Conservation (phyloP, 1,140 invertebrate species). For the Laupala kohalensis region DNA sequence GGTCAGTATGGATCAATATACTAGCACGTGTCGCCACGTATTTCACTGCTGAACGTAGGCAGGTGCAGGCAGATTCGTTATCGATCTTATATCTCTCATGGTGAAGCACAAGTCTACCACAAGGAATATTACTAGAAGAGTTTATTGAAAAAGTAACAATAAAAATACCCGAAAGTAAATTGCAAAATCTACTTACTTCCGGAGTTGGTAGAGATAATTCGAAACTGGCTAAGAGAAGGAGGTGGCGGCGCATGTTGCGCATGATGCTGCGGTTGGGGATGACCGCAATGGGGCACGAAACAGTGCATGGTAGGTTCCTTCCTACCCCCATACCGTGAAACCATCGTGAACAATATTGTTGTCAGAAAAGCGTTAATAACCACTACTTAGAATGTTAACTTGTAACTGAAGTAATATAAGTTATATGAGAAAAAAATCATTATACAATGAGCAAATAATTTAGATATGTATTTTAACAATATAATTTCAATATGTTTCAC, state of each 20-base stretch:
- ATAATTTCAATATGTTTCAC: too few species aligned
- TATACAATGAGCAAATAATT: too few species aligned
- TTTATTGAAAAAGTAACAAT: too few species aligned
- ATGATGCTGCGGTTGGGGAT: constrained; percentile 5
- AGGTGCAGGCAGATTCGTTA: background rate
- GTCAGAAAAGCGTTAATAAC: too few species aligned
- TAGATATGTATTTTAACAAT: too few species aligned
- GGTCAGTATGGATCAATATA: background rate
- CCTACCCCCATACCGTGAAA: constrained; percentile 7
- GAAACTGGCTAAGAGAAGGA: constrained; percentile 5
- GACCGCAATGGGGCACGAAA: constrained; percentile 7
- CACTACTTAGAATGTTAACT: too few species aligned
- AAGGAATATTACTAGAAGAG: too few species aligned
- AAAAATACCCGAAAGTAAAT: too few species aligned
- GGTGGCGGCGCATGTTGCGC: background rate
- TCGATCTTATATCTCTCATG: background rate
- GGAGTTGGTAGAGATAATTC: constrained; percentile 6
- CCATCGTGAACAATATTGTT: constrained; percentile 2
- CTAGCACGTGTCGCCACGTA: background rate
- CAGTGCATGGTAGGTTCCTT: constrained; percentile 9
- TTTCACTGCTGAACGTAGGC: background rate
- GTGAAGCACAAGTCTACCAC: background rate
- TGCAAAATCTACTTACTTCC: constrained; percentile 1
- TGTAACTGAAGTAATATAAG: too few species aligned
- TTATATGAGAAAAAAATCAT: too few species aligned